Conservation (phyloP, 2,113 vertebrate genomes). For the Taurulus bubalis region DNA sequence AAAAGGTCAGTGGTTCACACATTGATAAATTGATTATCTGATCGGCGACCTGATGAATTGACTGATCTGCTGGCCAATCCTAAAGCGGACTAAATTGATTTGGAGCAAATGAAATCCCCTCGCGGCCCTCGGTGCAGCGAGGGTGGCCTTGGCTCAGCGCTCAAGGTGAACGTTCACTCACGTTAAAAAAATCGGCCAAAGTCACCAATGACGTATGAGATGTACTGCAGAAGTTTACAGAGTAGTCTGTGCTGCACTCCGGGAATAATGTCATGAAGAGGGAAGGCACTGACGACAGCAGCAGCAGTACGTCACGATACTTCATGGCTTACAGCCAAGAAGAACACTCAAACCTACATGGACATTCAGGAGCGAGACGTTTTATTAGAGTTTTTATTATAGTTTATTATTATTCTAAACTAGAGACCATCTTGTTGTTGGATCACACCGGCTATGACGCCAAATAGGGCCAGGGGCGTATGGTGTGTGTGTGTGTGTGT, state of each 20-base stretch:
- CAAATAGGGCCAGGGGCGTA: too few species aligned
- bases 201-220: background rate
- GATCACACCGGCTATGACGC: too few species aligned
- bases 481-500: too few species aligned
- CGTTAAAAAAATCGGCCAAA: background rate
- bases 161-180: constrained; percentile 22
- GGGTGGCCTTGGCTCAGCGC: constrained; percentile 15
- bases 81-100: constrained; percentile 21
- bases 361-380: too few species aligned
- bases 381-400: too few species aligned
- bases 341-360: background rate
- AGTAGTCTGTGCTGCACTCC: too few species aligned
- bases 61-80: background rate
- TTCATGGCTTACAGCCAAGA: background rate
- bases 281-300: background rate
- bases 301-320: background rate
- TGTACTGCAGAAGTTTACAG: too few species aligned
- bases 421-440: too few species aligned
- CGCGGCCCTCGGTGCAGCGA: background rate
- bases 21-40: constrained; percentile 37
- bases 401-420: too few species aligned
- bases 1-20: constrained; percentile 28
- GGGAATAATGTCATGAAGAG: background rate
- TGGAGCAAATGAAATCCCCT: constrained; percentile 2
- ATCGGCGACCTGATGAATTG: constrained; percentile 41